Evolutionary conservation across 2,888 invertebrate species (phyloP).

Genomic region (Drosophila rubida): DNA sequence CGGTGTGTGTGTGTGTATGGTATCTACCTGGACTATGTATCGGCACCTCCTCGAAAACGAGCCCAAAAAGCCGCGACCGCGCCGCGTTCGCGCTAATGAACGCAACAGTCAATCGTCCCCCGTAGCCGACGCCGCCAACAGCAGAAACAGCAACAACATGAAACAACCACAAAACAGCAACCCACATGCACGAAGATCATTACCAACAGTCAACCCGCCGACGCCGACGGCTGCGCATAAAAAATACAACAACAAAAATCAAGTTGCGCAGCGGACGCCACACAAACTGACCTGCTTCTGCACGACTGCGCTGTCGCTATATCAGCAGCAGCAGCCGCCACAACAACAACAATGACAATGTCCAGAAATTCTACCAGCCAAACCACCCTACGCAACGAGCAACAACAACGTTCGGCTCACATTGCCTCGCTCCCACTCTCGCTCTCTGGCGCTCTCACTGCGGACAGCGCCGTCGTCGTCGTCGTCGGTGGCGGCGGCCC

Average conservation of each 20-base stretch:
- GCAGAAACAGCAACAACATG: conserved; percentile 32
- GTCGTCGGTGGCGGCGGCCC: conserved; percentile 31
- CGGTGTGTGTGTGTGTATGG: conserved; percentile 3
- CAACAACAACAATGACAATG: conserved; percentile 40
- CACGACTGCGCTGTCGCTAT: conserved; percentile 52
- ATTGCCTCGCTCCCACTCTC: conserved; percentile 53
- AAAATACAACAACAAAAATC: conserved; percentile 57
- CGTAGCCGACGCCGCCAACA: conserved; percentile 45
- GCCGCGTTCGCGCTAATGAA: conserved; percentile 77
- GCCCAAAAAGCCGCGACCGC: conserved; percentile 60
- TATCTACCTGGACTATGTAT: conserved; percentile 73
- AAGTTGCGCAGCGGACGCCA: conserved; percentile 69
- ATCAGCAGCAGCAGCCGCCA: conserved; percentile 6
- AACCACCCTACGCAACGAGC: conserved; percentile 70
- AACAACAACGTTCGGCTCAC: conserved; percentile 37
- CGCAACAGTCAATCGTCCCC: conserved; percentile 74
- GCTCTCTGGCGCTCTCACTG: conserved; percentile 51
- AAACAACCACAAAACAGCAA: conserved; percentile 55
- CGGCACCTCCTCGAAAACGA: conserved; percentile 70
- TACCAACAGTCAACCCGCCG: conserved; percentile 69
- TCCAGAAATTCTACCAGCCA: conserved; percentile 72
- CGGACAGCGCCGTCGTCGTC: conserved; percentile 9
- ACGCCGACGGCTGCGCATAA: conserved; percentile 51
- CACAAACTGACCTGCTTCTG: conserved; percentile 77
- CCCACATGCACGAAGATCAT: conserved; percentile 77